Conservation (phyloP, 2,113 vertebrate species). For the Ginglymostoma cirratum region DNA sequence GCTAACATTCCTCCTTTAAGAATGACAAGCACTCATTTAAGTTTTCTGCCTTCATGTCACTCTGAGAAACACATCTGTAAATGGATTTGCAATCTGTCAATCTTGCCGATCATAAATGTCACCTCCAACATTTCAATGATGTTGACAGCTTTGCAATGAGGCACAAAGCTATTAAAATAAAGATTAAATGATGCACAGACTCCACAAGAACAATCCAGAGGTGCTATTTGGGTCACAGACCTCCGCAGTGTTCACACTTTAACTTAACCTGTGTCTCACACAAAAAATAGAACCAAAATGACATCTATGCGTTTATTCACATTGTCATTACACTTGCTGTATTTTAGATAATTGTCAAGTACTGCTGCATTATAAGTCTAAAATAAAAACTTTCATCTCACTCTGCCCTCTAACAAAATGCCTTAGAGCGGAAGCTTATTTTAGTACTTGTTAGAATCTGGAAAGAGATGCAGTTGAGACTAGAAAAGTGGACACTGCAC, state of each 20-base stretch:
- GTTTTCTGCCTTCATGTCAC: not conserved
- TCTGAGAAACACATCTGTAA: not conserved
- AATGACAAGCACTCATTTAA: not conserved
- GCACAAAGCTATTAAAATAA: not conserved
- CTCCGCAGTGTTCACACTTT: not conserved
- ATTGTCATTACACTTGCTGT: not conserved
- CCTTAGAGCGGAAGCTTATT: not conserved
- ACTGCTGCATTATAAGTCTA: not conserved
- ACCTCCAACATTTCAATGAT: not conserved
- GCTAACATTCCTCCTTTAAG: not conserved
- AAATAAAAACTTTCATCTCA: not conserved
- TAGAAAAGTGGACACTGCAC: not conserved
- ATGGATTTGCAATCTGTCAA: conserved; percentile 11
- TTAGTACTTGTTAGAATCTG: not conserved
- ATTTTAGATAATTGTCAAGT: not conserved
- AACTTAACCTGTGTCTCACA: not conserved
- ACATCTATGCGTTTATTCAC: not conserved
- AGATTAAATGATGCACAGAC: not conserved
- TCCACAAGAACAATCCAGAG: not conserved
- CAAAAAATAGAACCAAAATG: not conserved
- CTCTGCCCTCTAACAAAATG: not conserved
- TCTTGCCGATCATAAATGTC: not conserved
- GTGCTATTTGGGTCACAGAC: not conserved
- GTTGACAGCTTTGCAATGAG: not conserved
- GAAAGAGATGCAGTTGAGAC: not conserved